phyloP scores from a whole-genome alignment of 2,113 vertebrate species.

The Gracilinanus agilis region DNA sequence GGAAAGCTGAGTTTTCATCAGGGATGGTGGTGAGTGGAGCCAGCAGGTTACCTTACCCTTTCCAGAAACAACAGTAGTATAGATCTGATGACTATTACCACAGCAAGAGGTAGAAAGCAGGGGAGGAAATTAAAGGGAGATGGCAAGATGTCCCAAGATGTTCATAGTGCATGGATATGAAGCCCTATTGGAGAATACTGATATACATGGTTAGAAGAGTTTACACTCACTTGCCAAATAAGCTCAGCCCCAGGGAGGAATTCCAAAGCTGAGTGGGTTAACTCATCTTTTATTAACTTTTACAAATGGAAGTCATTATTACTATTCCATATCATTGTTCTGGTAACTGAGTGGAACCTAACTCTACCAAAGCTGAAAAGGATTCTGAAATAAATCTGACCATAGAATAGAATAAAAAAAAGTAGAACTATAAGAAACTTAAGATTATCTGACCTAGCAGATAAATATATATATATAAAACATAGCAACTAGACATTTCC shows the following conservation, averaged over 20 bases:
- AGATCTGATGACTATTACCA: neutral
- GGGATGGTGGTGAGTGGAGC: neutral
- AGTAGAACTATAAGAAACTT: constrained; percentile 27
- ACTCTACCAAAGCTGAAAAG: neutral
- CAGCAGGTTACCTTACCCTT: neutral
- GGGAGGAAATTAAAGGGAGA: neutral
- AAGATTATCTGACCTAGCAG: constrained; percentile 11
- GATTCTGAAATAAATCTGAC: constrained; percentile 19
- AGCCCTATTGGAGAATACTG: neutral
- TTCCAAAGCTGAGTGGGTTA: neutral
- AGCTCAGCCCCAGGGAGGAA: neutral
- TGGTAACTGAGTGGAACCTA: neutral
- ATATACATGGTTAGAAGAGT: neutral
- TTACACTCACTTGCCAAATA: neutral
- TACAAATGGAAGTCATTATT: neutral
- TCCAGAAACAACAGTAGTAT: neutral
- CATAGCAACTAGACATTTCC: neutral
- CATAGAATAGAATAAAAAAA: constrained; percentile 36
- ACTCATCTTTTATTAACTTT: neutral
- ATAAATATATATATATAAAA: too few relatives aligned
- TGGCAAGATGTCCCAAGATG: neutral
- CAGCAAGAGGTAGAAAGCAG: neutral
- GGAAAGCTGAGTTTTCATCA: neutral
- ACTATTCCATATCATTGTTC: neutral
- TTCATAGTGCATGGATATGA: neutral